These are phyloP conservation scores for Galbula dea DNA, from an alignment of 2,113 vertebrate species.

Conservation along the genomic window DNA sequence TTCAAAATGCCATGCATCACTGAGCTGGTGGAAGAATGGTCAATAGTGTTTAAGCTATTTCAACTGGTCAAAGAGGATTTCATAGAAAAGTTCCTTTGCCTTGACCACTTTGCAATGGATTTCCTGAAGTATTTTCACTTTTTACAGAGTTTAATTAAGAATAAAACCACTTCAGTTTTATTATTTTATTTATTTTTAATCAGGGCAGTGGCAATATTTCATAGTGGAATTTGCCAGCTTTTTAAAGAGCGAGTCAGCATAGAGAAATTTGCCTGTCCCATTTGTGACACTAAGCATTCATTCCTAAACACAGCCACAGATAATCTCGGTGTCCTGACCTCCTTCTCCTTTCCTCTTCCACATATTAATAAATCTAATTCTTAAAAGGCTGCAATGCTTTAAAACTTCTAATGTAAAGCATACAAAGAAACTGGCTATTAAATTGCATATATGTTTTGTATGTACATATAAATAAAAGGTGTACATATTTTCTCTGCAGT, in stretches of 20 bases:
- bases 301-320: background rate
- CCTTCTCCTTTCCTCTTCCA: background rate
- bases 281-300: background rate
- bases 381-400: background rate
- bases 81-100: background rate
- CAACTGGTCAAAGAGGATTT: constrained; percentile 31
- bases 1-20: constrained; percentile 49
- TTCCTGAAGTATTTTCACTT: background rate
- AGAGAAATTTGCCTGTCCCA: background rate
- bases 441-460: background rate
- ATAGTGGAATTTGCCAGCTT: background rate
- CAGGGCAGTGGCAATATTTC: background rate
- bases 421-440: background rate
- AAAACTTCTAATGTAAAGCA: background rate
- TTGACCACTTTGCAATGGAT: background rate
- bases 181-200: background rate
- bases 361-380: background rate
- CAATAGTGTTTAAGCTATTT: constrained; percentile 52
- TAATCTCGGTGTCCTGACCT: background rate
- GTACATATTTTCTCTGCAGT: background rate
- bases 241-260: background rate
- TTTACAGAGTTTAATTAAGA: background rate
- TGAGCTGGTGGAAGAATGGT: constrained; percentile 44
- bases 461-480: background rate
- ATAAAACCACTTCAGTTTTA: background rate